Conservation (phyloP, 1,140 invertebrate species). For the Cyclargus thomasi region DNA sequence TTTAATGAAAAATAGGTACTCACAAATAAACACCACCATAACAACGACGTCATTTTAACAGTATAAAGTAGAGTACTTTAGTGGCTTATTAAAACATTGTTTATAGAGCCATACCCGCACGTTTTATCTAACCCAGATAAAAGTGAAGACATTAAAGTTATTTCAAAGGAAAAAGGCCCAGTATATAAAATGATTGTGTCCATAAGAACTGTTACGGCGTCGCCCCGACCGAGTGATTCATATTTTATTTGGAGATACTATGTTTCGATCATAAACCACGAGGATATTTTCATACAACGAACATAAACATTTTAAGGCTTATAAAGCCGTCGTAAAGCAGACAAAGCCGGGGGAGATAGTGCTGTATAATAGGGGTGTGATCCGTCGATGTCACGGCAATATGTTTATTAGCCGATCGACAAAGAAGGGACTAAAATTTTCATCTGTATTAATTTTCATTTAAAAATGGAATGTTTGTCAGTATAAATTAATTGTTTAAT, state of each 20-base stretch:
- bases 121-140: background rate
- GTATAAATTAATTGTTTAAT: too few species aligned
- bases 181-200: conserved; percentile 17
- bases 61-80: background rate
- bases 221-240: background rate
- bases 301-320: conserved; percentile 20
- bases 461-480: too few species aligned
- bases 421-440: too few species aligned
- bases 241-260: conserved; percentile 21
- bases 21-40: background rate
- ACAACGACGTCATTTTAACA: background rate
- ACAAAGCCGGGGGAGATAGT: conserved; percentile 16
- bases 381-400: background rate
- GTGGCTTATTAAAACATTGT: background rate
- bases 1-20: too few species aligned
- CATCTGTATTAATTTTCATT: too few species aligned
- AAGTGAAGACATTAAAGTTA: background rate
- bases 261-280: conserved; percentile 17
- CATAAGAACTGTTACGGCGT: background rate
- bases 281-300: conserved; percentile 19
- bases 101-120: background rate
- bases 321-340: conserved; percentile 17
- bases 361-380: conserved; percentile 9
- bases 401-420: too few species aligned
- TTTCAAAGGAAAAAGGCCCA: background rate